Evolutionary conservation across 2,797 vertebrate species (phyloP).

Genomic region (Eurystomus glaucurus): DNA sequence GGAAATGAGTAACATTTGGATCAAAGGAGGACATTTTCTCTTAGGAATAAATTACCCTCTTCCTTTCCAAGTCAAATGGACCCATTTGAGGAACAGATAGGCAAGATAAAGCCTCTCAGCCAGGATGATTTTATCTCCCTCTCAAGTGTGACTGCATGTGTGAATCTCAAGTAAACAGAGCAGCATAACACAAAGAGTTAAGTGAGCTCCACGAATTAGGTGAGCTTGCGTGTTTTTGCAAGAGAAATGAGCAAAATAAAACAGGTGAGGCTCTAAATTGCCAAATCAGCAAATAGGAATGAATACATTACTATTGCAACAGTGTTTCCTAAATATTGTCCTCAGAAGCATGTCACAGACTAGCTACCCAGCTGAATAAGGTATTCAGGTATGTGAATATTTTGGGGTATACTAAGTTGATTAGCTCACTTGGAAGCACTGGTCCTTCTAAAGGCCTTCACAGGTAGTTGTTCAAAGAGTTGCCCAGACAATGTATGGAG

Average conservation of each 20-base stretch:
- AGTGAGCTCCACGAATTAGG: neutral
- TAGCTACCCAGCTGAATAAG: neutral
- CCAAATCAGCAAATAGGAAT: neutral
- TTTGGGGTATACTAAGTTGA: neutral
- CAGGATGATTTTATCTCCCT: constrained; percentile 35
- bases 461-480: neutral
- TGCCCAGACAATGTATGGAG: neutral
- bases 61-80: constrained; percentile 61
- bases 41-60: constrained; percentile 51
- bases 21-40: constrained; percentile 36
- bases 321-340: neutral
- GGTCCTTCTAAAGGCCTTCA: neutral
- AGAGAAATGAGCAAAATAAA: neutral
- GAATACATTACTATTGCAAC: neutral
- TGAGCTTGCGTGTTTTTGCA: neutral
- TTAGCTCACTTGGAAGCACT: neutral
- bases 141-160: neutral
- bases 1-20: neutral
- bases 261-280: neutral
- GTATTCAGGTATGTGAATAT: neutral
- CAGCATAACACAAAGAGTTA: neutral
- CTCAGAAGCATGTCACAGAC: neutral
- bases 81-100: constrained; percentile 24
- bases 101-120: constrained; percentile 19
- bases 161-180: constrained; percentile 34